These are phyloP conservation scores for Sebastes aleutianus DNA, from an alignment of 2,797 vertebrate genomes.

Conservation along the genomic window DNA sequence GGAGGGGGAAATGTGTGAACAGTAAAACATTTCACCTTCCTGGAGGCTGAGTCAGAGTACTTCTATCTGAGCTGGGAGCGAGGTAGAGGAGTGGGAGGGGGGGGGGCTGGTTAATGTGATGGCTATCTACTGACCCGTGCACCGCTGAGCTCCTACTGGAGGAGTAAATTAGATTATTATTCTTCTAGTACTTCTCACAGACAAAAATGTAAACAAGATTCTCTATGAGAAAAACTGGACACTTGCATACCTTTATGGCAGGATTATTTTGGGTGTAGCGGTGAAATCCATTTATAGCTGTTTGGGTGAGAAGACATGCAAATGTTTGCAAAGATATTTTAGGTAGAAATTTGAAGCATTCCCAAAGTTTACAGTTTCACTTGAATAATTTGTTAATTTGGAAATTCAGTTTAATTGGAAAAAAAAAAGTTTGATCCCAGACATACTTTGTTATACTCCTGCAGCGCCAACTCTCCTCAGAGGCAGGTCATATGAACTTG, in stretches of 20 bases:
- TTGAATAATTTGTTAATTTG: not conserved
- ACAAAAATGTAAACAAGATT: not conserved
- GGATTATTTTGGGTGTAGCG: not conserved
- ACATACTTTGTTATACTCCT: slow-evolving; percentile 24
- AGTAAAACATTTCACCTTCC: slow-evolving; percentile 74
- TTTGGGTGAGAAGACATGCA: not conserved
- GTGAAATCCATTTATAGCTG: slow-evolving; percentile 13
- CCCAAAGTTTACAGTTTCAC: not conserved
- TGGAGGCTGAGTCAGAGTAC: slow-evolving; percentile 61
- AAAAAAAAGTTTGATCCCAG: not conserved
- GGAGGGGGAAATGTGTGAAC: slow-evolving; percentile 65
- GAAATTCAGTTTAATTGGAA: not conserved
- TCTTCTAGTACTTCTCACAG: not conserved
- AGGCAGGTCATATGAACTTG: slow-evolving; percentile 16
- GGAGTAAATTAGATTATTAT: slow-evolving; percentile 12
- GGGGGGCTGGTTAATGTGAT: slow-evolving; percentile 5
- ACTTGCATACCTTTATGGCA: not conserved
- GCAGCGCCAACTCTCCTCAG: slow-evolving; percentile 33
- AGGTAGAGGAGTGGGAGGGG: not conserved
- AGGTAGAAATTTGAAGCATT: slow-evolving; percentile 1
- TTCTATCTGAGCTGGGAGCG: slow-evolving; percentile 38
- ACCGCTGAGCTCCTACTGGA: slow-evolving; percentile 9
- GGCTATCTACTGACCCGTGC: slow-evolving; percentile 15
- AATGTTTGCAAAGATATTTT: slow-evolving; percentile 5
- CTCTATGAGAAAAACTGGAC: slow-evolving; percentile 12